phyloP scores from a whole-genome alignment of 2,888 invertebrate genomes.

The Microplitis deprimator region DNA sequence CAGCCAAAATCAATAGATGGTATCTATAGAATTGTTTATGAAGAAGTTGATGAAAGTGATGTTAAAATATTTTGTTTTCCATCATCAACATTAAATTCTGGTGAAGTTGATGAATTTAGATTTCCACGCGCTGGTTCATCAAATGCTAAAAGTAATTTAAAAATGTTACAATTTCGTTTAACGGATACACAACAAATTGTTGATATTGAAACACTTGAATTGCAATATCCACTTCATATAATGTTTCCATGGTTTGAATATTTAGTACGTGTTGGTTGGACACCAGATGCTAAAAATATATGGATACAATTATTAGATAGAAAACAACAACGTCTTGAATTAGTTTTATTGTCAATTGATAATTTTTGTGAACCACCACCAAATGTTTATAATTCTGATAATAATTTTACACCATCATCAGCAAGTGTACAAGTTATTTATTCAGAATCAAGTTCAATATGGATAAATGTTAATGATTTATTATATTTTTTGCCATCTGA shows the following conservation, averaged over 20 bases:
- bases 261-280: slow-evolving; percentile 95
- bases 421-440: slow-evolving; percentile 76
- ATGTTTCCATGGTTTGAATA: slow-evolving; percentile 96
- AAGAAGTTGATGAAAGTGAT: slow-evolving; percentile 90
- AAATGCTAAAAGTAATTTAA: slow-evolving; percentile 91
- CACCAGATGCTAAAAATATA: slow-evolving; percentile 87
- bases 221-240: slow-evolving; percentile 83
- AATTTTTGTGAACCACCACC: slow-evolving; percentile 80
- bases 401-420: slow-evolving; percentile 67
- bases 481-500: slow-evolving; percentile 84
- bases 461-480: slow-evolving; percentile 95
- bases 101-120: slow-evolving; percentile 88
- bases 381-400: slow-evolving; percentile 72
- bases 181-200: slow-evolving; percentile 79
- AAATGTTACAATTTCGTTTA: slow-evolving; percentile 86
- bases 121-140: slow-evolving; percentile 91
- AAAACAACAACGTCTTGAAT: slow-evolving; percentile 86
- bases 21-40: slow-evolving; percentile 86
- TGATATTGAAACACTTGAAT: slow-evolving; percentile 82
- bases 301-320: slow-evolving; percentile 94
- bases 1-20: slow-evolving; percentile 85
- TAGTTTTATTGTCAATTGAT: slow-evolving; percentile 85
- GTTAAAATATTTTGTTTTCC: slow-evolving; percentile 94
- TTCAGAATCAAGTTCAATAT: slow-evolving; percentile 80
- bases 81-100: slow-evolving; percentile 83